Base-by-base conservation (phyloP, 2,888 invertebrate genomes). In the Dysmachus trigonus region DNA sequence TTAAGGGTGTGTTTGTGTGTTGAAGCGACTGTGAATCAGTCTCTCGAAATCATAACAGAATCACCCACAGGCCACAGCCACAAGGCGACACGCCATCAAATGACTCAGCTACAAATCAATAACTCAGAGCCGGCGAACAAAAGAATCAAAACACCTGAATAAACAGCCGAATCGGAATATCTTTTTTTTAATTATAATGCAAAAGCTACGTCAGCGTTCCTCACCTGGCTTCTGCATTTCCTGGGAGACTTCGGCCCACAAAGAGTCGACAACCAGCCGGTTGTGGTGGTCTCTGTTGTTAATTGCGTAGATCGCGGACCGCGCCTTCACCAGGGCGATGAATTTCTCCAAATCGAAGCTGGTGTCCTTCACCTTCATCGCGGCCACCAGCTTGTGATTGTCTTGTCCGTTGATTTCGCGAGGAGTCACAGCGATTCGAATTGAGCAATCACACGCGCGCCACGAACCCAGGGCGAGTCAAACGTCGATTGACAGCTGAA, bases 271-370 rank as follows among this genome's bases (percentile, higher is more conserved):
- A 15, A 77, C 7, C 5, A 47, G 77, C 15, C 77, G 77, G n/a
- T 77, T 77, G 47, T 77, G 77, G 3, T 77, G 77, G 27, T 77
- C 77, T 13, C 30, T 27, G 47, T 47, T 27, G 30, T 47, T 22
- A 1, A 77, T 6, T 6, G 77, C 47, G 30, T 77, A 77, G 30
- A 77, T 77, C 5, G 77, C 27, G 13, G 15, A 0, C 15, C 77
- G 22, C 30, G 13, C 77, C 22, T 77, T 77, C 27, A 77, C 47
- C 47, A 47, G n/a, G 10, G 27, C 47, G 7, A 77, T 77, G n/a
- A 77, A 77, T 47, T 77, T 41, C 1, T 41, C 35, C 35, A 77
- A 27, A 27, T 77, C 77, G 77, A 77, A 77, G 41, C 47, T 77
- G 4, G 77, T 13, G 27, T 77, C 77, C 22, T 77, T 77, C 10